These are phyloP conservation scores for Bombyx huttoni DNA, from an alignment of 2,888 invertebrate genomes.

Conservation along the genomic window DNA sequence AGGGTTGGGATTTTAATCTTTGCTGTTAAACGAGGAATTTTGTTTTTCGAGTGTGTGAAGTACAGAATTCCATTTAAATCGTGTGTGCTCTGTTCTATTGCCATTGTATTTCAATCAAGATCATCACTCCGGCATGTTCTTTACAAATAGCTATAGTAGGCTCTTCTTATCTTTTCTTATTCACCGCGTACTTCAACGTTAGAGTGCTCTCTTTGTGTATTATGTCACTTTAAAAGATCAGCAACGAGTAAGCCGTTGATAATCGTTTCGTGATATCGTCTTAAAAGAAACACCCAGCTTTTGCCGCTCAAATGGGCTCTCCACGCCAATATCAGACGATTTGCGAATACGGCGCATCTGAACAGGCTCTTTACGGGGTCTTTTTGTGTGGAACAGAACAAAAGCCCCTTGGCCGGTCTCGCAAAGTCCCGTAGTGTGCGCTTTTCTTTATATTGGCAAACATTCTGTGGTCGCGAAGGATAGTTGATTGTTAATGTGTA, in stretches of 20 bases:
- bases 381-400: slow-evolving; percentile 14
- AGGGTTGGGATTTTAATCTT: not conserved
- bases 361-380: slow-evolving; percentile 15
- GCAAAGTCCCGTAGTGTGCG: not conserved
- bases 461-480: not conserved
- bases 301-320: not conserved
- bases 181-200: too few species aligned
- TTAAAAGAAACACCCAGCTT: not conserved
- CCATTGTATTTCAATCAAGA: too few species aligned
- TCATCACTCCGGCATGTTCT: too few species aligned
- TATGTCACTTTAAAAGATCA: not conserved
- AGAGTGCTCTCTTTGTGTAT: too few species aligned
- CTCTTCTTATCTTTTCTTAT: too few species aligned
- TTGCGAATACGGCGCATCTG: slow-evolving; percentile 21
- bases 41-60: not conserved
- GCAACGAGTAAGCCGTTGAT: not conserved
- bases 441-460: not conserved
- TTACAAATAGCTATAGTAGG: too few species aligned
- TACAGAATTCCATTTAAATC: too few species aligned
- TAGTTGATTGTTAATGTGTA: too few species aligned
- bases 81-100: too few species aligned
- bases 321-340: slow-evolving; percentile 19
- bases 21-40: not conserved
- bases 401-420: not conserved
- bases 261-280: not conserved